Conservation (phyloP, 2,797 vertebrate species). For the Morus bassanus region DNA sequence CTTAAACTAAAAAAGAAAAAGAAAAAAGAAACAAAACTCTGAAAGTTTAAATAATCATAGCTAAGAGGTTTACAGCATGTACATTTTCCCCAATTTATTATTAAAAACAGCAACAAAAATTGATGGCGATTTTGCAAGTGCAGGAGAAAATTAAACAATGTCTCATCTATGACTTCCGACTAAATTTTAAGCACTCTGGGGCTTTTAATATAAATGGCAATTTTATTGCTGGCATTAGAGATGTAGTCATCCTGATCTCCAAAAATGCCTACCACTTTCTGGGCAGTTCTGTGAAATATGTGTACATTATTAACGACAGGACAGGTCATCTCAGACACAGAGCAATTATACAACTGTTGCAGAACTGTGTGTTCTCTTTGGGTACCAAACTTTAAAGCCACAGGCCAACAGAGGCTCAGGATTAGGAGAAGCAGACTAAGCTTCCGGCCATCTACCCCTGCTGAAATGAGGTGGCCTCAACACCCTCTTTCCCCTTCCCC, state of each 20-base stretch:
- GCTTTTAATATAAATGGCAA: slow-evolving; percentile 18
- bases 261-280: not conserved
- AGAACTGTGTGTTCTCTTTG: rapidly evolving
- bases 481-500: not conserved
- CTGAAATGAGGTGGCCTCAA: not conserved
- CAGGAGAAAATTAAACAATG: not conserved
- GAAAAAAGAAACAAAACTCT: not conserved
- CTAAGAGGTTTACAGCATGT: not conserved
- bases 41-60: not conserved
- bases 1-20: not conserved
- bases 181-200: not conserved
- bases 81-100: not conserved
- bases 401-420: not conserved
- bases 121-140: not conserved
- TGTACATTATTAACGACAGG: not conserved
- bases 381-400: not conserved
- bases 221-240: slow-evolving; percentile 17
- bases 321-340: not conserved
- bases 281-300: not conserved
- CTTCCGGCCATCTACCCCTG: not conserved
- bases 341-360: not conserved
- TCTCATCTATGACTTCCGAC: not conserved
- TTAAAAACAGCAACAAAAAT: not conserved
- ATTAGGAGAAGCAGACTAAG: not conserved
- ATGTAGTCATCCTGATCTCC: not conserved